phyloP scores from a whole-genome alignment of 2,888 invertebrate genomes.

The Nymphalis polychloros region DNA sequence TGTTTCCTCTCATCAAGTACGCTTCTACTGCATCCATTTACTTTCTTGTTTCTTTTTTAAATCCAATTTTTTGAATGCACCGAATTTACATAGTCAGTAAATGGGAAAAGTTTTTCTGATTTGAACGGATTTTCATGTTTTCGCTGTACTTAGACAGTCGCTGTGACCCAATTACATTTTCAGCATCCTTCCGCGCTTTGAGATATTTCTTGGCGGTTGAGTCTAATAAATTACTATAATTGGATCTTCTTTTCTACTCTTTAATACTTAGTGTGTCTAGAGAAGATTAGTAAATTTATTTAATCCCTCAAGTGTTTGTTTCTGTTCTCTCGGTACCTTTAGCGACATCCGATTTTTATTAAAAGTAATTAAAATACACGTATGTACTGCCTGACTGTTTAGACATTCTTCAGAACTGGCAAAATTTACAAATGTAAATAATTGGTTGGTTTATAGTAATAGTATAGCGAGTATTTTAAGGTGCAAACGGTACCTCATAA shows the following conservation, averaged over 20 bases:
- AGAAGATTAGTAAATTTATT: slow-evolving; percentile 4
- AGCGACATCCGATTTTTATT: not conserved
- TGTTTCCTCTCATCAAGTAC: slow-evolving; percentile 1
- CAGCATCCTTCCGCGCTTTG: slow-evolving; percentile 18
- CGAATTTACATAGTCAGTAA: slow-evolving; percentile 16
- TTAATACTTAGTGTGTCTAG: not conserved
- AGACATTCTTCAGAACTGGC: no score
- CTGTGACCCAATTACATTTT: slow-evolving; percentile 20
- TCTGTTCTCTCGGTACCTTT: no score
- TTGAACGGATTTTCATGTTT: slow-evolving; percentile 20
- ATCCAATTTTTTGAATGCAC: slow-evolving; percentile 10
- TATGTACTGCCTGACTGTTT: no score
- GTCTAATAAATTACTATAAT: slow-evolving; percentile 18
- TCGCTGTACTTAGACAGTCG: slow-evolving; percentile 20
- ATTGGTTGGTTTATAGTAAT: no score
- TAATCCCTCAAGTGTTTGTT: not conserved
- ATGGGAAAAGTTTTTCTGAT: slow-evolving; percentile 13
- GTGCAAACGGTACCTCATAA: no score
- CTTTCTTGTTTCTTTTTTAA: slow-evolving; percentile 7
- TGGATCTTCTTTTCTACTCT: slow-evolving; percentile 5
- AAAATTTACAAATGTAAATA: no score
- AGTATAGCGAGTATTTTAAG: no score
- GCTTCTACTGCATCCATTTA: not conserved
- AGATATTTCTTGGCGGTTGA: slow-evolving; percentile 15
- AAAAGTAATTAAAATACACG: no score